Evolutionary conservation across 2,888 invertebrate species (phyloP), one percentile per base, ranked within the genome.

Genomic region (Leptopilina drosophilae): DNA sequence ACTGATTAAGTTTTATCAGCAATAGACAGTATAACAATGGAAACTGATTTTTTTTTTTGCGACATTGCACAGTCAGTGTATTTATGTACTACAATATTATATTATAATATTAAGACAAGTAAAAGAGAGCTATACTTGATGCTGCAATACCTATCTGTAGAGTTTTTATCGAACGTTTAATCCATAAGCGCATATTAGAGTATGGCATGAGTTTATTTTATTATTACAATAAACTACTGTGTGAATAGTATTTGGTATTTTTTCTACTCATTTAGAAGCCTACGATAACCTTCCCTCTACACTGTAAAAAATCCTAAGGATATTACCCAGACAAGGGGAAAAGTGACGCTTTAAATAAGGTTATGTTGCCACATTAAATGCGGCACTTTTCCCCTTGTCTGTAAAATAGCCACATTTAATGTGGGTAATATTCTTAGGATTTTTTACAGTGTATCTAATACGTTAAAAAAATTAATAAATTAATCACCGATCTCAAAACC

Each of bases 81-180:
- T 73, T 33, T 62, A 62, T 62, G 62, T 62, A 62, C 62, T 62
- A 62, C 53, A n/a, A 53, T 56, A 67, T 33, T 33, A 33, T 33
- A 33, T 33, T 33, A 20, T 46, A 69, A 53, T 69, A 69, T 33
- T 69, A 56, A 69, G 69, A 14, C 14, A 56, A 53, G 53, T 33
- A 49, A 73, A 73, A 26, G 73, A 73, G 73, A 56, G 56, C 53
- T 20, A 49, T 73, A 56, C 73, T 73, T 73, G 56, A 33, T 73
- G 73, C 73, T 73, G 73, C 73, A 73, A 73, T 73, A 73, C 33
- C 56, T 73, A 56, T 56, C 56, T 73, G 73, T 73, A 73, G 73
- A 56, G 56, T 73, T 73, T 73, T 73, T 73, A 73, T 73, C 73
- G 33, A 73, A 73, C 53, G 56, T 73, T 73, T 73, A 73, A 56